These are phyloP conservation scores for Anaspis maculata DNA, from an alignment of 2,888 invertebrate genomes.

Conservation along the genomic window DNA sequence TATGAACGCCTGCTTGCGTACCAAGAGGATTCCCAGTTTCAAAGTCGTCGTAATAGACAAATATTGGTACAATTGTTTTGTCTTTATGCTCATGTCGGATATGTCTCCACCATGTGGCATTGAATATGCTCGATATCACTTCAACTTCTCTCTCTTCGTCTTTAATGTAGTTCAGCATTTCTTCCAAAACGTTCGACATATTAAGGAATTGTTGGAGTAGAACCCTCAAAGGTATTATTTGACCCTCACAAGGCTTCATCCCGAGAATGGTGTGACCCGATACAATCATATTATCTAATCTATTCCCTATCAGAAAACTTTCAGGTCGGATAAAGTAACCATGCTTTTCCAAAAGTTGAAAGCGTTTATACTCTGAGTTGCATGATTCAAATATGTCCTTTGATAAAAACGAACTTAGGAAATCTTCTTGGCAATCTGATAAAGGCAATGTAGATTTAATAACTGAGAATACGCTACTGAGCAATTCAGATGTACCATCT, in stretches of 20 bases:
- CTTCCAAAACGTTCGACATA: neutral
- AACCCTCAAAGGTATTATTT: neutral
- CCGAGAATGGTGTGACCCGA: neutral
- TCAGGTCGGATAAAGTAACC: neutral
- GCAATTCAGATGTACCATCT: neutral
- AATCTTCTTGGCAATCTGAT: neutral
- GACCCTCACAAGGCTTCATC: neutral
- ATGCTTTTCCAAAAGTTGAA: neutral
- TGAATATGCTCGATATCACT: neutral
- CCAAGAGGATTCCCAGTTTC: conserved; percentile 11
- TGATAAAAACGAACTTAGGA: neutral
- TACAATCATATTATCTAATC: neutral
- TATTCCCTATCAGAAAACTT: neutral
- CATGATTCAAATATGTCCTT: neutral
- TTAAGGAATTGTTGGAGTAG: neutral
- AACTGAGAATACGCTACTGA: neutral
- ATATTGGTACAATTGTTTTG: conserved; percentile 17
- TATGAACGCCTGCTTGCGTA: conserved; percentile 14
- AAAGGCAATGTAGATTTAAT: neutral
- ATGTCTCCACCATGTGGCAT: neutral
- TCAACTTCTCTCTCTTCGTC: neutral
- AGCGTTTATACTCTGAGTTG: neutral
- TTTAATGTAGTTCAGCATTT: neutral
- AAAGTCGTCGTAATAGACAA: conserved; percentile 11
- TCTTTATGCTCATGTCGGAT: neutral